Conservation (phyloP, 2,113 vertebrate species). For the Ahaetulla prasina region DNA sequence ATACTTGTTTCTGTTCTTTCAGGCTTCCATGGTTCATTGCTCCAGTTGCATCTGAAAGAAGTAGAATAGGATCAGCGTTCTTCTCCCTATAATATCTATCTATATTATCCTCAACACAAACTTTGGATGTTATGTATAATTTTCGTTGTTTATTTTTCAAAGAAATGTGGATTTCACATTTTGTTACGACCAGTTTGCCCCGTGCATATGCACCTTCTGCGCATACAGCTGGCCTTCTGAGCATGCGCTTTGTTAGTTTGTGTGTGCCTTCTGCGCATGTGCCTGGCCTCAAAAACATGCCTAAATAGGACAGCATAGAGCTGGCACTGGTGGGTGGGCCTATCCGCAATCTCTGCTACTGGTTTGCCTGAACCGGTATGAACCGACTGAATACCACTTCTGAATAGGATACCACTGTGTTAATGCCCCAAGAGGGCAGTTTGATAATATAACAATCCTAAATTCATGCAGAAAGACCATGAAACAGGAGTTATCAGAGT, state of each 20-base stretch:
- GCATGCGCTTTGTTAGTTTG: no score
- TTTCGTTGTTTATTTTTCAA: not conserved
- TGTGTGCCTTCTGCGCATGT: no score
- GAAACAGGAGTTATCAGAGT: not conserved
- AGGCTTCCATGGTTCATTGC: not conserved
- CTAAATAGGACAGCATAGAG: no score
- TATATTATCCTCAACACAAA: conserved; percentile 9
- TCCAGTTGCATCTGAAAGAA: not conserved
- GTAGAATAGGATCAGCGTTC: not conserved
- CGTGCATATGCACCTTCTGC: no score
- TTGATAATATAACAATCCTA: not conserved
- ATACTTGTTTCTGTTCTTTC: not conserved
- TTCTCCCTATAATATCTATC: not conserved
- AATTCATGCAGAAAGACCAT: not conserved
- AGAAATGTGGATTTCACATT: no score
- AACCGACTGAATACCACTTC: no score
- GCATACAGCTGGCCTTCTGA: no score
- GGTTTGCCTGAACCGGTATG: no score
- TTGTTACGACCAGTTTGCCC: no score
- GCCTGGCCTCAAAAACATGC: no score
- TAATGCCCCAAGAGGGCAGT: not conserved
- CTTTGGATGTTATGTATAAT: not conserved
- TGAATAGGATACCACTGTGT: not conserved
- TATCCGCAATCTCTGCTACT: no score
- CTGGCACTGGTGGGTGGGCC: no score